A percentile compares a stretch with the other conserved stretches of the same genome.
phyloP scores from a whole-genome alignment of 2,113 vertebrate genomes.

The Oreochromis niloticus region DNA sequence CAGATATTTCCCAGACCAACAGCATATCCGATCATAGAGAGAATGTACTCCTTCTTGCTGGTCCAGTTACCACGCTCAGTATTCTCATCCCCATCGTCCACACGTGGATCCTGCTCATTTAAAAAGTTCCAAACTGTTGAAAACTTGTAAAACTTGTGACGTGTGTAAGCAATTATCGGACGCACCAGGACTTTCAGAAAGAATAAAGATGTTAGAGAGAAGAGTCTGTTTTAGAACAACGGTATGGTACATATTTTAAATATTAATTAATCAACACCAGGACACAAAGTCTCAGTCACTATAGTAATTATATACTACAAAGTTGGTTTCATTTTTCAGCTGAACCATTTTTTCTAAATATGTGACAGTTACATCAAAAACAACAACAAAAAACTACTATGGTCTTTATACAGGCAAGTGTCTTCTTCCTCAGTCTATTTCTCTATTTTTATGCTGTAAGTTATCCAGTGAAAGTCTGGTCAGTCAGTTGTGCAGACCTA shows the following conservation, averaged over 20 bases:
- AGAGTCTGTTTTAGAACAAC: neutral
- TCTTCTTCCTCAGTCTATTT: neutral
- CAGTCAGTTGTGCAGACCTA: conserved; percentile 14
- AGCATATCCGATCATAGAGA: conserved; percentile 92
- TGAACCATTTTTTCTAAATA: neutral
- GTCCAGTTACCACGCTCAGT: conserved; percentile 87
- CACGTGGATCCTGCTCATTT: conserved; percentile 26
- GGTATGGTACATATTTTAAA: neutral
- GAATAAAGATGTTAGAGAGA: neutral
- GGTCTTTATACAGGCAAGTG: neutral
- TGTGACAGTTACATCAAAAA: neutral
- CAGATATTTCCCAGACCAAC: conserved; percentile 95
- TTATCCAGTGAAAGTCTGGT: neutral
- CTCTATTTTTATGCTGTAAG: neutral
- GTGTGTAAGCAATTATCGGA: neutral
- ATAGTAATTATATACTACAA: neutral
- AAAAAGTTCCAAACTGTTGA: neutral
- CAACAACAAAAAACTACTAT: neutral
- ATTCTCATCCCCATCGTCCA: conserved; percentile 65
- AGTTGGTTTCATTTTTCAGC: neutral
- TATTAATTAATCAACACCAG: neutral
- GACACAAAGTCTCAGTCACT: neutral
- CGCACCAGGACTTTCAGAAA: neutral
- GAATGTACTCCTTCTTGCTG: conserved; percentile 86
- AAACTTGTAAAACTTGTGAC: neutral